phyloP scores from a whole-genome alignment of 2,888 invertebrate genomes.

The Nezara viridula region DNA sequence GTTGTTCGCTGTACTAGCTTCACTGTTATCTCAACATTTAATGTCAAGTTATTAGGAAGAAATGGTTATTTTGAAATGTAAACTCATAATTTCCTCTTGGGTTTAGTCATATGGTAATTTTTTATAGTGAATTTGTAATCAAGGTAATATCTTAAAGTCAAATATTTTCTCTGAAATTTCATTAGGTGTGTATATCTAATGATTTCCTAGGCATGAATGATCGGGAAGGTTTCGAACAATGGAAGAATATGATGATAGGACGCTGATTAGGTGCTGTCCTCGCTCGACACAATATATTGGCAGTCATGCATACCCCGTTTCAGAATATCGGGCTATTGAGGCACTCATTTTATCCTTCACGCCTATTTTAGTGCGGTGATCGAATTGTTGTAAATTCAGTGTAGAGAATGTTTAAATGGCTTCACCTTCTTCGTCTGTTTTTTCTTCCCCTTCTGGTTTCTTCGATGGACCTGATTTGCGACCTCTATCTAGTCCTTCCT shows the following conservation, averaged over 20 bases:
- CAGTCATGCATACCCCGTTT: conserved; percentile 37
- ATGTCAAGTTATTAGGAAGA: too few species aligned
- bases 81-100: too few species aligned
- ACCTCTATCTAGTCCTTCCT: conserved; percentile 1
- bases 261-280: not conserved
- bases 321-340: not conserved
- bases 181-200: not conserved
- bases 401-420: conserved; percentile 33
- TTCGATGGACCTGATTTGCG: not conserved
- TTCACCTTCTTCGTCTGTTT: conserved; percentile 25
- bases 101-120: too few species aligned
- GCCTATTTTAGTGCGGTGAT: conserved; percentile 5
- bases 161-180: too few species aligned
- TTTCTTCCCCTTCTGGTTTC: not conserved
- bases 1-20: too few species aligned
- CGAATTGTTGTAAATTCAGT: not conserved
- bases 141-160: too few species aligned
- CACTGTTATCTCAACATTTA: too few species aligned
- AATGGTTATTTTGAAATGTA: too few species aligned
- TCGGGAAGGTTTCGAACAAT: not conserved
- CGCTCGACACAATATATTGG: conserved; percentile 35
- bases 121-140: too few species aligned
- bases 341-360: conserved; percentile 2
- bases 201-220: not conserved
- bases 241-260: not conserved